A percentile compares a stretch with the other conserved stretches of the same genome.
Conservation (phyloP, 2,888 invertebrate genomes). For the Ephialtes manifestator region DNA sequence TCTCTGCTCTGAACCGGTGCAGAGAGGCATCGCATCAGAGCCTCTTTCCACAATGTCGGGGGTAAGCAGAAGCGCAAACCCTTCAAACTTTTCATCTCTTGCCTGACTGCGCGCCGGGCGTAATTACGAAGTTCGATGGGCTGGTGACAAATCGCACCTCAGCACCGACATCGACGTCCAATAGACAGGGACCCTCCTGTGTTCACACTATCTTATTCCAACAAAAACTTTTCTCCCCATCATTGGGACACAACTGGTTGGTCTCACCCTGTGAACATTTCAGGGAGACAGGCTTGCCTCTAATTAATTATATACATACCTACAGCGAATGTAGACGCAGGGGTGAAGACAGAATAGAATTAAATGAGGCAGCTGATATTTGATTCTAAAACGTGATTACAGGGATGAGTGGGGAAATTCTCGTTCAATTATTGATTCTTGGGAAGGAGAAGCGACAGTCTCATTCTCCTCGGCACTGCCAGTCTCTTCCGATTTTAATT, state of each 20-base stretch:
- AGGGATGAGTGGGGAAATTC: not conserved
- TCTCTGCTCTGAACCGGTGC: no score
- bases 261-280: constrained; percentile 4
- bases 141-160: constrained; percentile 41
- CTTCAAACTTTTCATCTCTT: constrained; percentile 52
- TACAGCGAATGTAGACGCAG: not conserved
- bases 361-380: constrained; percentile 20
- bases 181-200: not conserved
- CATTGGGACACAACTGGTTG: not conserved
- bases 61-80: constrained; percentile 26
- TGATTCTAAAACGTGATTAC: constrained; percentile 17
- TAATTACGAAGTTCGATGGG: constrained; percentile 51
- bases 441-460: not conserved
- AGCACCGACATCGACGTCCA: constrained; percentile 12
- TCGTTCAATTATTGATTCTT: not conserved
- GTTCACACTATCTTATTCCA: constrained; percentile 11
- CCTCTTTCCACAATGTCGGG: constrained; percentile 3
- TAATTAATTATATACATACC: constrained; percentile 36
- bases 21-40: constrained; percentile 8
- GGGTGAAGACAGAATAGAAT: not conserved
- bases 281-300: not conserved
- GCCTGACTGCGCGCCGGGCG: constrained; percentile 23
- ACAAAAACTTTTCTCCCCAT: constrained; percentile 20
- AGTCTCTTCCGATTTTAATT: not conserved
- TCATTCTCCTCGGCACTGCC: not conserved